Evolutionary conservation across 2,888 invertebrate genomes (phyloP).

Genomic region (Heteromyza rotundicornis): DNA sequence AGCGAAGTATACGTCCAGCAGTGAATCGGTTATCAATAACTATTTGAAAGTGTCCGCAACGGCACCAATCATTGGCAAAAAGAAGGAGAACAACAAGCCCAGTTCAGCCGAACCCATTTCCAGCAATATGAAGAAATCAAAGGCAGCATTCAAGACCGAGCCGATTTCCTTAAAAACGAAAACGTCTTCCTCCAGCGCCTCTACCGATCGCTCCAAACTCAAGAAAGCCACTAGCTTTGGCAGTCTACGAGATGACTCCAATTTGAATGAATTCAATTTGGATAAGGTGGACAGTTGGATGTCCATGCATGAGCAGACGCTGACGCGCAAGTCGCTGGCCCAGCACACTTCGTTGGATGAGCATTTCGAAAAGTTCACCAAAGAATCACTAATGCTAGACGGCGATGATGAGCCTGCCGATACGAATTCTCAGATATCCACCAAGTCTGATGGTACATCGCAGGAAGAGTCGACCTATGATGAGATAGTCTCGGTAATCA

Average conservation of each 20-base stretch:
- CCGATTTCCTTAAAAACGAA: slow-evolving; percentile 18
- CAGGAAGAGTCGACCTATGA: slow-evolving; percentile 60
- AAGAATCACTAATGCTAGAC: slow-evolving; percentile 33
- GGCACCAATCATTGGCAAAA: slow-evolving; percentile 47
- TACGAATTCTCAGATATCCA: slow-evolving; percentile 44
- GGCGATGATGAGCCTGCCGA: slow-evolving; percentile 42
- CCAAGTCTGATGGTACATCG: slow-evolving; percentile 54
- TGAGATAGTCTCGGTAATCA: slow-evolving; percentile 62
- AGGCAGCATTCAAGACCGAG: not conserved
- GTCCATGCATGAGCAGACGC: slow-evolving; percentile 55
- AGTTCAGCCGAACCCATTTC: slow-evolving; percentile 31
- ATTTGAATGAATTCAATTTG: slow-evolving; percentile 59
- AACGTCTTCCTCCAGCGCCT: slow-evolving; percentile 25
- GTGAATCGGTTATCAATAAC: slow-evolving; percentile 58
- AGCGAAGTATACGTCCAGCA: slow-evolving; percentile 27
- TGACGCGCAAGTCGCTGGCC: slow-evolving; percentile 13
- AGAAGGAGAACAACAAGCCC: slow-evolving; percentile 53
- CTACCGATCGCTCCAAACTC: slow-evolving; percentile 30
- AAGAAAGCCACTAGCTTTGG: slow-evolving; percentile 49
- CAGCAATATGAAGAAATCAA: not conserved
- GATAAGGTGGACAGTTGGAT: slow-evolving; percentile 63
- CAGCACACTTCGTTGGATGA: slow-evolving; percentile 15
- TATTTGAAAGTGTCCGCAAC: slow-evolving; percentile 54
- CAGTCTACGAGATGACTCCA: slow-evolving; percentile 54
- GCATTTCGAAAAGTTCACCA: slow-evolving; percentile 37